These are phyloP conservation scores for Agrypnia vestita DNA, from an alignment of 1,140 invertebrate species.

Conservation along the genomic window DNA sequence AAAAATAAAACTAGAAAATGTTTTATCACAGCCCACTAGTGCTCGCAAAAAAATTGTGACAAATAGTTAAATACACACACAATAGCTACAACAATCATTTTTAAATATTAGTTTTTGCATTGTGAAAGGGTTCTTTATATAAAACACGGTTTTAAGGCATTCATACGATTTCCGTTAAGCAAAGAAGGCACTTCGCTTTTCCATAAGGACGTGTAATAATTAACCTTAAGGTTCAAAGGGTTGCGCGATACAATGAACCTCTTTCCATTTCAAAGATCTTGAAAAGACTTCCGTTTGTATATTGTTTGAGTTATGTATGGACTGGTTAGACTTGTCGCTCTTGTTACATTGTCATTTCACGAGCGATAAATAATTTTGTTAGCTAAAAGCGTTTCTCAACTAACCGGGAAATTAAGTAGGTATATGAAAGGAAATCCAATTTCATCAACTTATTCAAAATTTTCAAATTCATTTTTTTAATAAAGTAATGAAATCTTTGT, in stretches of 20 bases:
- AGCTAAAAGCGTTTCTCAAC: neutral
- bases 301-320: neutral
- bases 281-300: neutral
- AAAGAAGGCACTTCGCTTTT: slow-evolving; percentile 23
- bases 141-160: neutral
- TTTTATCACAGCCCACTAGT: no score
- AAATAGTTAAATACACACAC: no score
- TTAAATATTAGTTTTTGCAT: no score
- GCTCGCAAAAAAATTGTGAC: no score
- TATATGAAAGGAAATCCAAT: no score
- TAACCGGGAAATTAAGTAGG: slow-evolving; percentile 14
- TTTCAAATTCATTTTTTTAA: no score
- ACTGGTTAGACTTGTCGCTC: neutral
- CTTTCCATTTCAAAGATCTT: neutral
- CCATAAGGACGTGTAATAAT: slow-evolving; percentile 27
- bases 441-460: no score
- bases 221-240: slow-evolving; percentile 14
- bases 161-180: neutral
- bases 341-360: neutral
- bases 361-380: neutral
- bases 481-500: no score
- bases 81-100: no score
- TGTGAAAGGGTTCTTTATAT: neutral
- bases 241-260: neutral
- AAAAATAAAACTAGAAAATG: no score